Base-by-base conservation (phyloP, 1,140 invertebrate species). In the Heliothis subflexa region DNA sequence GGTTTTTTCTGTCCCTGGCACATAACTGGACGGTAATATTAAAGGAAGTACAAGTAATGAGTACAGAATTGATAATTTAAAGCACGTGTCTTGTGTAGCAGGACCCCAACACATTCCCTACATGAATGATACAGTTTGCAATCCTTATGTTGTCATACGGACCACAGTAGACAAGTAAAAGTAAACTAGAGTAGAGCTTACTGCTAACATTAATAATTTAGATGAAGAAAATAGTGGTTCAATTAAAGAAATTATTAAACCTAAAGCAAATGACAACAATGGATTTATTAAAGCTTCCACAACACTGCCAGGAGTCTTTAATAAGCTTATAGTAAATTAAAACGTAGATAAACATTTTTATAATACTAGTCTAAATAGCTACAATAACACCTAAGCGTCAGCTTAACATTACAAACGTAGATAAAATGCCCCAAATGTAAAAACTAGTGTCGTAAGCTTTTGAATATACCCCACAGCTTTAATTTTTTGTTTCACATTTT, bases 21-120 rank as follows among this genome's bases (percentile, higher is more conserved):
- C 91, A 83, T 86, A 83, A 85, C 89, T 70, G 92, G 92, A 94
- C 82, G 86, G 84, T 89, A 85, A 80, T 70, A 78, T 68, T 83
- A 79, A 91, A 94, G 92, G 92, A 94, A 94, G 92, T 94, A 94
- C 92, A 94, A 94, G 92, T 94, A 94, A 94, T 92, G 84, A 91
- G 85, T 93, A 88, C 85, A 92, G 87, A 90, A 86, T 91, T 92
- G 88, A 91, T 93, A 87, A 90, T 86, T 86, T 85, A 90, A 83
- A 85, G 92, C 92, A 94, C 92, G 92, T 93, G 91, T 91, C 88
- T 92, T 94, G 90, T 88, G 83, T 94, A 94, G 89, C 83, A 81
- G 87, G 90, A 91, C 86, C 88, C 87, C 84, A 82, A 85, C 87
- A 87, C 88, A 85, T 84, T 86, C 86, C 85, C 86, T 85, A 88